Percentiles rank a stretch among this genome's conserved stretches.
phyloP scores from a whole-genome alignment of 35 echinoderm and acorn worm species.

The Ophioderma brevispina region DNA sequence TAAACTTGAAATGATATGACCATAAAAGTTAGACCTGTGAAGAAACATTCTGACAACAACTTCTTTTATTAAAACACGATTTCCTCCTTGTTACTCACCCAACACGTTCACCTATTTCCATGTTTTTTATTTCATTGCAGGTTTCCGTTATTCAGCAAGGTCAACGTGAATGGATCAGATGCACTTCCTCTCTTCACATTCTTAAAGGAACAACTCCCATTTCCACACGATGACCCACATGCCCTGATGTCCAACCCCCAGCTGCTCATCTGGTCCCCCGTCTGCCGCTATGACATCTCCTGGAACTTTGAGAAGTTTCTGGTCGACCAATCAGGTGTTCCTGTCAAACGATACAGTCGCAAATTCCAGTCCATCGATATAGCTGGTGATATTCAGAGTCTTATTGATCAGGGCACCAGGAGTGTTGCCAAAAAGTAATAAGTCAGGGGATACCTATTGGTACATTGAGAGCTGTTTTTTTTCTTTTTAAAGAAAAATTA shows the following conservation, averaged over 20 bases:
- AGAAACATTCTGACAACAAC: too few species aligned
- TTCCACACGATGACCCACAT: constrained; percentile 33
- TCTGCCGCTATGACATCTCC: constrained; percentile 65
- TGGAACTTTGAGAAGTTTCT: constrained; percentile 98
- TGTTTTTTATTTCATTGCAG: too few species aligned
- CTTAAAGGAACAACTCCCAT: constrained; percentile 55
- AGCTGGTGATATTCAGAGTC: constrained; percentile 56
- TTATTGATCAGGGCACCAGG: too few species aligned
- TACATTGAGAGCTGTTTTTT: too few species aligned
- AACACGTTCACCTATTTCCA: too few species aligned
- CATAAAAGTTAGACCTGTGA: too few species aligned
- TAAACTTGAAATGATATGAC: too few species aligned
- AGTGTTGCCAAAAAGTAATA: too few species aligned
- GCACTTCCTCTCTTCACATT: constrained; percentile 64
- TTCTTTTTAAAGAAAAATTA: too few species aligned
- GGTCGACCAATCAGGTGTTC: constrained; percentile 57
- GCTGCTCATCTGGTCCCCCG: constrained; percentile 66
- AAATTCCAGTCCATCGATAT: constrained; percentile 64
- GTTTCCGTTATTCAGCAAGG: constrained; percentile 81
- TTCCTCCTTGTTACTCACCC: too few species aligned
- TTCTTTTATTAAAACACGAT: too few species aligned
- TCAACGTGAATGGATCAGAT: constrained; percentile 72
- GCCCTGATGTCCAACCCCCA: constrained; percentile 50
- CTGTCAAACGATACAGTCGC: constrained; percentile 70
- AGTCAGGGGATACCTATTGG: too few species aligned